Conservation (phyloP, 2,888 invertebrate species). For the Epinotia nisella region DNA sequence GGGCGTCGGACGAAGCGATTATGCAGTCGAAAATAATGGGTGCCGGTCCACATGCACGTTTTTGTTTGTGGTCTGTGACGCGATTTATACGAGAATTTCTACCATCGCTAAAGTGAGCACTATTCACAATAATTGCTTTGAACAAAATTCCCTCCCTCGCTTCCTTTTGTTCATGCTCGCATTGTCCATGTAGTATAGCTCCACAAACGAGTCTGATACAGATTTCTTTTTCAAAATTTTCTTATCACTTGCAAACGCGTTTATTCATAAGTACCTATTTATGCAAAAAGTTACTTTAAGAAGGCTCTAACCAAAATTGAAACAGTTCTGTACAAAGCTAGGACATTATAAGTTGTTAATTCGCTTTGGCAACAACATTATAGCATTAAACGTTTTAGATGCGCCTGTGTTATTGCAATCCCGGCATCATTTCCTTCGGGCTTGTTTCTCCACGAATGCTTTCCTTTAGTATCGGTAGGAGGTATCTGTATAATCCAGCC, state of each 20-base stretch:
- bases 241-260: slow-evolving; percentile 1
- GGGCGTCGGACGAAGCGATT: slow-evolving; percentile 85
- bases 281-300: neutral
- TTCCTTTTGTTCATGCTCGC: slow-evolving; percentile 68
- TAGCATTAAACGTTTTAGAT: slow-evolving; percentile 55
- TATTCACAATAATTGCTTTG: slow-evolving; percentile 83
- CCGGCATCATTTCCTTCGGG: slow-evolving; percentile 52
- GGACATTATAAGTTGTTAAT: slow-evolving; percentile 48
- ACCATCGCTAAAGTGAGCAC: slow-evolving; percentile 82
- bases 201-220: neutral
- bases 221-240: slow-evolving; percentile 12
- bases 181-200: slow-evolving; percentile 39
- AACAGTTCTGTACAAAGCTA: slow-evolving; percentile 17
- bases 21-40: slow-evolving; percentile 85
- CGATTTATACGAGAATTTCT: slow-evolving; percentile 84
- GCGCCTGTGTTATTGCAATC: slow-evolving; percentile 58
- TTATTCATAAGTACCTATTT: neutral
- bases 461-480: slow-evolving; percentile 66
- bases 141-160: slow-evolving; percentile 74
- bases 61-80: slow-evolving; percentile 85
- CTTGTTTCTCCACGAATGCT: slow-evolving; percentile 59
- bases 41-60: slow-evolving; percentile 84
- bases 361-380: slow-evolving; percentile 59
- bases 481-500: slow-evolving; percentile 71
- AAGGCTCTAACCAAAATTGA: slow-evolving; percentile 46